A percentile compares a stretch with the other conserved stretches of the same genome.
Evolutionary conservation across 2,888 invertebrate species (phyloP).

Genomic region (Mythimna vitellina): DNA sequence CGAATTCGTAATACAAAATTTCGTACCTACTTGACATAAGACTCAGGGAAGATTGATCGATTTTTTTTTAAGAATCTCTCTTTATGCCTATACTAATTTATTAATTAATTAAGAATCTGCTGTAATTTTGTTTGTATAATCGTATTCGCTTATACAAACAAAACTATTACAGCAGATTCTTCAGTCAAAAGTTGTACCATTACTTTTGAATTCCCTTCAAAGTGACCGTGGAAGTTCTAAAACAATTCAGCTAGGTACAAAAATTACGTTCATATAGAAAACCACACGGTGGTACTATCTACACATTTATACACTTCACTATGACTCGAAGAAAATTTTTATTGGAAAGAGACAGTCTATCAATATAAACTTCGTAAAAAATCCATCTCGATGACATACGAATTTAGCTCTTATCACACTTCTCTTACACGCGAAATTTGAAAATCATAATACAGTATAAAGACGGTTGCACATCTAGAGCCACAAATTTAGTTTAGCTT

Average conservation of each 20-base stretch:
- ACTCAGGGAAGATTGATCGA: neutral
- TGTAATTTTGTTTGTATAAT: neutral
- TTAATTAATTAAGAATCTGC: no score
- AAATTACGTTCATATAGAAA: conserved; percentile 59
- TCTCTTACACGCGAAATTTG: neutral
- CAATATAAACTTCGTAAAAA: conserved; percentile 59
- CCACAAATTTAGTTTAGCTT: neutral
- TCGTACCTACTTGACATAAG: neutral
- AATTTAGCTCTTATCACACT: conserved; percentile 51
- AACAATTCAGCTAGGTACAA: conserved; percentile 57
- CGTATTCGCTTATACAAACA: neutral
- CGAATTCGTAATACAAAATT: neutral
- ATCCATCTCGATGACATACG: conserved; percentile 50
- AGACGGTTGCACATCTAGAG: neutral
- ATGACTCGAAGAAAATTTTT: conserved; percentile 61
- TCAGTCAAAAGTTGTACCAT: conserved; percentile 3
- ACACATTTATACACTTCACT: conserved; percentile 53
- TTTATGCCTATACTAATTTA: neutral
- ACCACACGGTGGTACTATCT: conserved; percentile 59
- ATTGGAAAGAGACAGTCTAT: conserved; percentile 63
- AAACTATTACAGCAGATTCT: neutral
- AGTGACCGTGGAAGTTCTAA: conserved; percentile 27
- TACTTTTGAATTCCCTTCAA: conserved; percentile 30
- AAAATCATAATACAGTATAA: neutral
- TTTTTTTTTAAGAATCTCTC: neutral